Conservation (phyloP, 2,113 vertebrate genomes). For the Poeciliopsis turrubarensis region DNA sequence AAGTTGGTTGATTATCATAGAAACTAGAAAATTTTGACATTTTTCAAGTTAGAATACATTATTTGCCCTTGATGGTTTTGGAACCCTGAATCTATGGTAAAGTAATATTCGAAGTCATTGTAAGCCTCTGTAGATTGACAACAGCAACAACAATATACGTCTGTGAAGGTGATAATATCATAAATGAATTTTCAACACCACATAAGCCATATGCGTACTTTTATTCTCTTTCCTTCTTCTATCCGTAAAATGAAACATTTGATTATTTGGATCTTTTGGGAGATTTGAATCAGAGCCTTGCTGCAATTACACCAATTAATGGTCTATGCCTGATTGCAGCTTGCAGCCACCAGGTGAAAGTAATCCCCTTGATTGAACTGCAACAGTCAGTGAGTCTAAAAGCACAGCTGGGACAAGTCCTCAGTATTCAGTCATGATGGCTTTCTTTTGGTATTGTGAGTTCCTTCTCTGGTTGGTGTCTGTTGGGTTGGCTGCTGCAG, state of each 20-base stretch:
- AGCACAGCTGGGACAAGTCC: rapidly evolving
- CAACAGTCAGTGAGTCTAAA: conserved; percentile 24
- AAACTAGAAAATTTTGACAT: neutral
- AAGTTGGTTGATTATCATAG: neutral
- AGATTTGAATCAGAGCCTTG: neutral
- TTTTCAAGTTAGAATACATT: neutral
- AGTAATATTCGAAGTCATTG: neutral
- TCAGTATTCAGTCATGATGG: conserved; percentile 51
- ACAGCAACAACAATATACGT: neutral
- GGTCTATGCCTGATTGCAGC: conserved; percentile 29
- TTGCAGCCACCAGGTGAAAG: conserved; percentile 56
- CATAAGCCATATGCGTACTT: neutral
- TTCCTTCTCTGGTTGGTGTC: conserved; percentile 24
- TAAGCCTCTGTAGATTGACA: neutral
- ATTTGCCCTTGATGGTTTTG: neutral
- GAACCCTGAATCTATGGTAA: neutral
- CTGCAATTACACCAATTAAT: neutral
- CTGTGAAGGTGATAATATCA: neutral
- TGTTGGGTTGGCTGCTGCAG: conserved; percentile 46
- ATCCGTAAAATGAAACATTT: neutral
- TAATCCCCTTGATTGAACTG: conserved; percentile 29
- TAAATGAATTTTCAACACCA: neutral
- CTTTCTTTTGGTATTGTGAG: conserved; percentile 17
- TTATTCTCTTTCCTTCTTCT: neutral
- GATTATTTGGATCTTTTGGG: neutral